A percentile compares a stretch with the other conserved stretches of the same genome.
Evolutionary conservation across 2,888 invertebrate genomes (phyloP).

Genomic region (Hartigia nigra): DNA sequence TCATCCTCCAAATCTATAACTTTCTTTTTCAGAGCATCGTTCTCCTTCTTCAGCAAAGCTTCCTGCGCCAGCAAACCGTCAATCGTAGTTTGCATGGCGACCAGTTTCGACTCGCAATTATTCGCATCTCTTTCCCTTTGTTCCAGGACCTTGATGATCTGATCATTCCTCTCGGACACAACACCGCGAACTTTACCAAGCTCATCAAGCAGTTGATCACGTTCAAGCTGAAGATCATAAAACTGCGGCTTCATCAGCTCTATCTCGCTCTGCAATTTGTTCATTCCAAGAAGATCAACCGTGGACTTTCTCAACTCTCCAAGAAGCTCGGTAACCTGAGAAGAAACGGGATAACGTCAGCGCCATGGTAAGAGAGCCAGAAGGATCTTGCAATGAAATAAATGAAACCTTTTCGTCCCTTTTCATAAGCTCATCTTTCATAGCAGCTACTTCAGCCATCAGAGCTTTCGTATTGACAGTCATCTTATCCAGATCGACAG

Average conservation of each 20-base stretch:
- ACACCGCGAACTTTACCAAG: conserved; percentile 31
- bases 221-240: conserved; percentile 33
- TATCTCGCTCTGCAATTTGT: conserved; percentile 35
- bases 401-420: conserved; percentile 44
- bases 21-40: conserved; percentile 26
- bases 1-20: conserved; percentile 30
- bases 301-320: conserved; percentile 37
- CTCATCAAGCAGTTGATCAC: conserved; percentile 39
- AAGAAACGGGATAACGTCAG: not conserved
- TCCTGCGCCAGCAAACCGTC: conserved; percentile 37
- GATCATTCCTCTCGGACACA: conserved; percentile 40
- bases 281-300: conserved; percentile 32
- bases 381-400: not conserved
- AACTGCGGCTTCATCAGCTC: conserved; percentile 42
- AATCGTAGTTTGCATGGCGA: conserved; percentile 35
- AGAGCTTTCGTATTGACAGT: conserved; percentile 35
- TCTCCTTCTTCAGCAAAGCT: conserved; percentile 15
- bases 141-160: conserved; percentile 42
- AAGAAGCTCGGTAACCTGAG: conserved; percentile 42
- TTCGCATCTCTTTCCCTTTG: conserved; percentile 30
- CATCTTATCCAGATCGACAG: conserved; percentile 39
- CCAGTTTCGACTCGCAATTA: conserved; percentile 26
- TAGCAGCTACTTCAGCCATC: conserved; percentile 34
- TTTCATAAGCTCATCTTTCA: conserved; percentile 41
- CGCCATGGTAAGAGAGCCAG: not conserved